These are phyloP conservation scores for Chrysina gloriosa DNA, from an alignment of 2,888 invertebrate genomes.

Conservation along the genomic window DNA sequence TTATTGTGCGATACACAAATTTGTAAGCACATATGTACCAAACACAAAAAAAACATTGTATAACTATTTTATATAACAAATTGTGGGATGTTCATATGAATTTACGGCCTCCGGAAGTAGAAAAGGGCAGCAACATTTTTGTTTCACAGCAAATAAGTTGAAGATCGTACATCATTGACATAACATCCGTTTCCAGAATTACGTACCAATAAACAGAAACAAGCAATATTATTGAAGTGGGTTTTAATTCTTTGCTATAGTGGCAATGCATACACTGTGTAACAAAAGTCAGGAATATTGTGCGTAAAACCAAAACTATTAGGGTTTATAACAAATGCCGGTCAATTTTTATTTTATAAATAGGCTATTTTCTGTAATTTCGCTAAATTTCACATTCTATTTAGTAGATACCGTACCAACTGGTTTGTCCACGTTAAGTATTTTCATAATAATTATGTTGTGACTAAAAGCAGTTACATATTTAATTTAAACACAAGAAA, in stretches of 20 bases:
- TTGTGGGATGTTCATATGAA: background rate
- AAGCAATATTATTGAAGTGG: slow-evolving; percentile 15
- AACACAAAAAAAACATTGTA: background rate
- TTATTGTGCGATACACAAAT: slow-evolving; percentile 2
- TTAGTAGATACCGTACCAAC: too few relatives aligned
- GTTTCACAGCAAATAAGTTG: background rate
- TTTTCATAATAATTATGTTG: too few relatives aligned
- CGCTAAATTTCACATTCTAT: too few relatives aligned
- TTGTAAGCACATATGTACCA: slow-evolving; percentile 11
- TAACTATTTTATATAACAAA: slow-evolving; percentile 35
- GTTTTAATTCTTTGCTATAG: background rate
- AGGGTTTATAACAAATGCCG: too few relatives aligned
- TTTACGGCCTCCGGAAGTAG: background rate
- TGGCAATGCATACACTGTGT: background rate
- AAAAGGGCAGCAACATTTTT: slow-evolving; percentile 21
- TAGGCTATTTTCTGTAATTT: too few relatives aligned
- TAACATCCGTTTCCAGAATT: background rate
- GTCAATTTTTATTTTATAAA: too few relatives aligned
- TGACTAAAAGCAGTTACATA: too few relatives aligned
- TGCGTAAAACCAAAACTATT: background rate
- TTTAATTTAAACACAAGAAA: too few relatives aligned
- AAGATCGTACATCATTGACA: slow-evolving; percentile 36
- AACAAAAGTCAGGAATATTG: too few relatives aligned
- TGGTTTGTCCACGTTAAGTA: too few relatives aligned
- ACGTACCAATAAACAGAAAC: slow-evolving; percentile 2